Evolutionary conservation across 2,888 invertebrate genomes (phyloP).

Genomic region (Trisateles emortualis): DNA sequence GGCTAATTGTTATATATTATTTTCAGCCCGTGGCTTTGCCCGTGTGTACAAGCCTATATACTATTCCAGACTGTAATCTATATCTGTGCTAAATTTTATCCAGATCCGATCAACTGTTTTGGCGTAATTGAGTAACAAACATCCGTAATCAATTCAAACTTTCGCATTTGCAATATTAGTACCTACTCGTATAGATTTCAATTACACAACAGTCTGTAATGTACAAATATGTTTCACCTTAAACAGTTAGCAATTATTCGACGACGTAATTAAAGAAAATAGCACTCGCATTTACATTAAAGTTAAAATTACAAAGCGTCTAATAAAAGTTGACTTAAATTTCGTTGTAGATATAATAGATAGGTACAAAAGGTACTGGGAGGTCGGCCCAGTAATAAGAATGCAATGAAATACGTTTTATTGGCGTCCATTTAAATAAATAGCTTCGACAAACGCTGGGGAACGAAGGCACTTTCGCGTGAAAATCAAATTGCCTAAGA

Average conservation of each 20-base stretch:
- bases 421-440: constrained; percentile 53
- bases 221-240: too few relatives aligned
- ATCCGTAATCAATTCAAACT: too few relatives aligned
- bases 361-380: constrained; percentile 1
- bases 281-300: not conserved
- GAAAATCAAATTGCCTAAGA: constrained; percentile 39
- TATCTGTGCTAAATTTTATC: too few relatives aligned
- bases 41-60: too few relatives aligned
- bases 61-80: too few relatives aligned
- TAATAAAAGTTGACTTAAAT: constrained; percentile 4
- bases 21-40: too few relatives aligned
- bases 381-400: constrained; percentile 20
- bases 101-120: too few relatives aligned
- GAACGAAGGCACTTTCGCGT: constrained; percentile 31
- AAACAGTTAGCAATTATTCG: not conserved
- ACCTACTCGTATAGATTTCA: too few relatives aligned
- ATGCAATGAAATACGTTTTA: constrained; percentile 51
- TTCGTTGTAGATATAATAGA: constrained; percentile 7
- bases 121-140: too few relatives aligned
- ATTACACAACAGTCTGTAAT: too few relatives aligned
- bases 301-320: constrained; percentile 1
- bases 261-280: not conserved
- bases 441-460: constrained; percentile 29
- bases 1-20: too few relatives aligned
- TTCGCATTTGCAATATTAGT: too few relatives aligned